phyloP scores from a whole-genome alignment of 2,888 invertebrate genomes.

The Tanaodytes sp. region DNA sequence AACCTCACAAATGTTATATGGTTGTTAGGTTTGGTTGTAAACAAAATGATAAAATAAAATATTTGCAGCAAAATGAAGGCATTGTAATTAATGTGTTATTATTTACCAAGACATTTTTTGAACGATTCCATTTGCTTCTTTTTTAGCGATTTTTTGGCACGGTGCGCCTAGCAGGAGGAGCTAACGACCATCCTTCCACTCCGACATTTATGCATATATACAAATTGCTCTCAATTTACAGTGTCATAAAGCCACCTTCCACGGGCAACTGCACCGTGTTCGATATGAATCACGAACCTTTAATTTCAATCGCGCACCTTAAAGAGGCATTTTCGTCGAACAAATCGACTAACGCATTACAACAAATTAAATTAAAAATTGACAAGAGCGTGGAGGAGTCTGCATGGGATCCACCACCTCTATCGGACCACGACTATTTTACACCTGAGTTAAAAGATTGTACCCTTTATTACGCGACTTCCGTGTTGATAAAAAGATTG shows the following conservation, averaged over 20 bases:
- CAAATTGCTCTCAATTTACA: too few relatives aligned
- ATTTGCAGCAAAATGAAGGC: background rate
- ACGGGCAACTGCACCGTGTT: too few relatives aligned
- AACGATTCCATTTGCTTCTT: background rate
- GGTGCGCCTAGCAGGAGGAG: too few relatives aligned
- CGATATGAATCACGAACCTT: background rate
- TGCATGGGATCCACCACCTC: too few relatives aligned
- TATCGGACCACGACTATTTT: background rate
- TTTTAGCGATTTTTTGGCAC: too few relatives aligned
- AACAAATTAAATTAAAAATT: background rate
- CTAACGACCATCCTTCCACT: too few relatives aligned
- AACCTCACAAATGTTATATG: too few relatives aligned
- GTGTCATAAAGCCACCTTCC: too few relatives aligned
- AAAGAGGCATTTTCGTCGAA: constrained; percentile 1
- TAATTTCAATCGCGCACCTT: background rate
- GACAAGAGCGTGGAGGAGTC: background rate
- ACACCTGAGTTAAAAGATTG: background rate
- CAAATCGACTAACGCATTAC: background rate
- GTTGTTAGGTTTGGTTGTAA: background rate
- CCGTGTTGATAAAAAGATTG: background rate
- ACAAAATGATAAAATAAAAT: background rate
- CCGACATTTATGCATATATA: too few relatives aligned
- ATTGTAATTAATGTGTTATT: background rate
- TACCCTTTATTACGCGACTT: background rate
- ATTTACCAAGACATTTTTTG: background rate